These are phyloP conservation scores for Ornithorhynchus anatinus DNA, from an alignment of 2,113 vertebrate genomes.

Conservation along the genomic window DNA sequence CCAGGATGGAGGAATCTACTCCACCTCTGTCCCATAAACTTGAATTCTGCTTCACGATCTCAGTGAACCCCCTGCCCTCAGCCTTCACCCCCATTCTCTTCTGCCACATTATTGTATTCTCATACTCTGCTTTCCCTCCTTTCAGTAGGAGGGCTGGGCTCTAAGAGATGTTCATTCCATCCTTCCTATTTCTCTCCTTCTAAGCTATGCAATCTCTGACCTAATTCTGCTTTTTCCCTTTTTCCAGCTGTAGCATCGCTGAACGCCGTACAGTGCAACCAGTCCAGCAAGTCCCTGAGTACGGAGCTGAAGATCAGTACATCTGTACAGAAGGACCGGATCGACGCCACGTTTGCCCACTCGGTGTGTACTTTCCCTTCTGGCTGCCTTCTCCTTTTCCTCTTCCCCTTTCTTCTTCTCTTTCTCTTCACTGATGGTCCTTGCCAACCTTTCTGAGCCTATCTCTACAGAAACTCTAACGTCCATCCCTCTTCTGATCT, in stretches of 20 bases:
- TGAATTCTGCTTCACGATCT: no score
- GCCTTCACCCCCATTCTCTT: no score
- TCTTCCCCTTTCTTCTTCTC: neutral
- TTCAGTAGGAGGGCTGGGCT: no score
- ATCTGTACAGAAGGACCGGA: slow-evolving; percentile 65
- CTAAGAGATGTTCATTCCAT: neutral
- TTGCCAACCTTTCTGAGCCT: neutral
- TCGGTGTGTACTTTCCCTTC: slow-evolving; percentile 30
- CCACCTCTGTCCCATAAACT: no score
- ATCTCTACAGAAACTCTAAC: neutral
- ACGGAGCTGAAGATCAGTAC: slow-evolving; percentile 67
- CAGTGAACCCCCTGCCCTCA: no score
- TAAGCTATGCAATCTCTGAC: neutral
- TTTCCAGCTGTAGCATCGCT: neutral
- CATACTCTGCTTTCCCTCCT: no score
- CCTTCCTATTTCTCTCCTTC: neutral
- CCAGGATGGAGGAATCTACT: no score
- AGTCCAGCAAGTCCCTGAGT: slow-evolving; percentile 38
- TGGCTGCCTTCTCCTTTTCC: fast-evolving
- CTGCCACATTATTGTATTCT: no score
- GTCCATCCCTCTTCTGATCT: no score
- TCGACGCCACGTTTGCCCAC: slow-evolving; percentile 62
- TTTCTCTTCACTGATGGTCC: neutral
- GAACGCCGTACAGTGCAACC: slow-evolving; percentile 6
- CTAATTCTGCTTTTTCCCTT: neutral